Conservation (phyloP, 1,140 invertebrate genomes). For the Tetramorium simillimum region DNA sequence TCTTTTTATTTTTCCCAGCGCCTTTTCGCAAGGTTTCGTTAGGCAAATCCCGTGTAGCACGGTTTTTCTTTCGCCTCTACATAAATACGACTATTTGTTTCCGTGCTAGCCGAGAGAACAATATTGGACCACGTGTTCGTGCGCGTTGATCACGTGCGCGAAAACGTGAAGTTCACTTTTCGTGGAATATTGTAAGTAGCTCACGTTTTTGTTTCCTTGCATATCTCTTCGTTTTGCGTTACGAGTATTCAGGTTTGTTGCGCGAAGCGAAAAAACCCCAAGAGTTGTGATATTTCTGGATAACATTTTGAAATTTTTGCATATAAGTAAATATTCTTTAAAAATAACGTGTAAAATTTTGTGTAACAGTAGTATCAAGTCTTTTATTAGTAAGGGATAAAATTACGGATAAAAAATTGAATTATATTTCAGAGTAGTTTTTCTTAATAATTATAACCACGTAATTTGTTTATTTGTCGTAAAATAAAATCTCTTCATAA, state of each 20-base stretch:
- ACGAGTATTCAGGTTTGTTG: constrained; percentile 33
- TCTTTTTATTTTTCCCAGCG: constrained; percentile 5
- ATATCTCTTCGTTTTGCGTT: constrained; percentile 16
- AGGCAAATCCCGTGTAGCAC: background rate
- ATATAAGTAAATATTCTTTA: background rate
- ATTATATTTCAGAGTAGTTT: background rate
- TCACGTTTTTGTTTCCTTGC: constrained; percentile 32
- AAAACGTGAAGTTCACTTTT: constrained; percentile 25
- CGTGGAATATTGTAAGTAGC: constrained; percentile 34
- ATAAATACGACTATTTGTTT: constrained; percentile 36
- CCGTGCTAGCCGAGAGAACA: background rate
- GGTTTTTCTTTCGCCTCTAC: constrained; percentile 34
- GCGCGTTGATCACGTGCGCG: constrained; percentile 7
- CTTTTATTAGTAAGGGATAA: background rate
- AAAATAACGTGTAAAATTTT: constrained; percentile 5
- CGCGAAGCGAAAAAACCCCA: background rate
- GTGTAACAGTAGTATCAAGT: background rate
- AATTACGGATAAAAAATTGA: background rate
- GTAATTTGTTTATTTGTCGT: background rate
- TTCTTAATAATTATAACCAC: background rate
- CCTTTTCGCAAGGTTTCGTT: background rate
- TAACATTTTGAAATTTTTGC: background rate
- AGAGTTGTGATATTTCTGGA: background rate
- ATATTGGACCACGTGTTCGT: constrained; percentile 29
- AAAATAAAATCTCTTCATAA: background rate